Evolutionary conservation across 2,888 invertebrate genomes (phyloP).

Genomic region (Eilema depressum): DNA sequence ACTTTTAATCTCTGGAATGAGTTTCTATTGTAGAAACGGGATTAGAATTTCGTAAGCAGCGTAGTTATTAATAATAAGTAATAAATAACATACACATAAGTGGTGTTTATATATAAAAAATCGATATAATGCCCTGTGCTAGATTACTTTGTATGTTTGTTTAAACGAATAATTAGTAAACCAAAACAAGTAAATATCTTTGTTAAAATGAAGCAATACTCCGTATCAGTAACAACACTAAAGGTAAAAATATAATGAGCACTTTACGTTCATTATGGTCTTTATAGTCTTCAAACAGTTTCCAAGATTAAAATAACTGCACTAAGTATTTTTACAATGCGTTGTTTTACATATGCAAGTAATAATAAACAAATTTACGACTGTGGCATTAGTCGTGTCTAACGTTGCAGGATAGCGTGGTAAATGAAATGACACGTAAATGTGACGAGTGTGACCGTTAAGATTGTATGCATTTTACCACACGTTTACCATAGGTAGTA

Average conservation of each 20-base stretch:
- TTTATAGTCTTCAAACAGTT: not conserved
- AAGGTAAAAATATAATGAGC: not conserved
- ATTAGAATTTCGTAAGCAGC: too few relatives aligned
- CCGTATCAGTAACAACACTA: not conserved
- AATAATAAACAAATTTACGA: constrained; percentile 29
- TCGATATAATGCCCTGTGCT: not conserved
- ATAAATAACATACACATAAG: too few relatives aligned
- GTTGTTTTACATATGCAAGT: constrained; percentile 29
- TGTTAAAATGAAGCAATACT: not conserved
- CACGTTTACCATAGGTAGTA: not conserved
- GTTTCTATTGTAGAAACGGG: too few relatives aligned
- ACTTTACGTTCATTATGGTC: not conserved
- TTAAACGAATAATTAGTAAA: not conserved
- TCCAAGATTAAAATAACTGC: not conserved
- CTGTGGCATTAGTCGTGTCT: not conserved
- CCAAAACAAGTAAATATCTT: not conserved
- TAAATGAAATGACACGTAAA: constrained; percentile 36
- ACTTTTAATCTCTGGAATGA: too few relatives aligned
- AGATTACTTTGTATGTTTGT: not conserved
- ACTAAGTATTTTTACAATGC: constrained; percentile 28
- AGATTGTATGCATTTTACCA: constrained; percentile 20
- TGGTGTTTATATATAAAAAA: not conserved
- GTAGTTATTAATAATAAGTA: too few relatives aligned
- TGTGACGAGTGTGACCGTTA: constrained; percentile 4
- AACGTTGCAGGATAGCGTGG: not conserved